phyloP scores from a whole-genome alignment of 1,140 invertebrate species.

The Drosophila paulistorum region DNA sequence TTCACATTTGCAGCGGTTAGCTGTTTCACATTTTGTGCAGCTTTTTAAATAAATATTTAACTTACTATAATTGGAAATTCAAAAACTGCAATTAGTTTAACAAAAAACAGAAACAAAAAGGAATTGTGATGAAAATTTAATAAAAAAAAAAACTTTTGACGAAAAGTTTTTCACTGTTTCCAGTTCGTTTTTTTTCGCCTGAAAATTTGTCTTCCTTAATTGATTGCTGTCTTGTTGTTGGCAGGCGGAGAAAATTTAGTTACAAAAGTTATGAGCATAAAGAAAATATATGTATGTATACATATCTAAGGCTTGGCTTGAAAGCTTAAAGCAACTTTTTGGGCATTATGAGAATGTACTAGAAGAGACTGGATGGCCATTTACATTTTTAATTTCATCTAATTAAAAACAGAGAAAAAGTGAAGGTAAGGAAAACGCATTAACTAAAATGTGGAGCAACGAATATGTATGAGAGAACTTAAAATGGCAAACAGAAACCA shows the following conservation, averaged over 20 bases:
- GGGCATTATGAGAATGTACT: slow-evolving; percentile 22
- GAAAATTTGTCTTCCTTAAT: slow-evolving; percentile 2
- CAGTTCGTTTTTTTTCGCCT: background rate
- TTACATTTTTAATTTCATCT: slow-evolving; percentile 64
- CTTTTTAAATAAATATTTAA: slow-evolving; percentile 74
- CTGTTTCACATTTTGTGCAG: slow-evolving; percentile 9
- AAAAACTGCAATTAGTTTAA: slow-evolving; percentile 63
- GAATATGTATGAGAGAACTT: background rate
- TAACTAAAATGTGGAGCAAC: slow-evolving; percentile 9
- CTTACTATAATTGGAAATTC: slow-evolving; percentile 65
- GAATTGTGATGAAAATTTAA: background rate
- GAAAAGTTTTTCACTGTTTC: background rate
- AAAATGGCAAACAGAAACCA: slow-evolving; percentile 2
- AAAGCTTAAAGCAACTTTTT: slow-evolving; percentile 15
- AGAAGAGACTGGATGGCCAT: slow-evolving; percentile 12
- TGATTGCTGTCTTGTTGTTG: background rate
- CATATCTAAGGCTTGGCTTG: background rate
- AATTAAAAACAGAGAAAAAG: slow-evolving; percentile 58
- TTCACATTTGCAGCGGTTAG: slow-evolving; percentile 47
- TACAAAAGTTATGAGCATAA: background rate
- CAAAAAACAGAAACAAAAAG: slow-evolving; percentile 15
- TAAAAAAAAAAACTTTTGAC: background rate
- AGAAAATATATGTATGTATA: background rate
- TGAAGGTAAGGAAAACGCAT: slow-evolving; percentile 27
- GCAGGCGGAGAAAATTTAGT: background rate